These are phyloP conservation scores for Aphrophora alni DNA, from an alignment of 2,888 invertebrate genomes.

Conservation along the genomic window DNA sequence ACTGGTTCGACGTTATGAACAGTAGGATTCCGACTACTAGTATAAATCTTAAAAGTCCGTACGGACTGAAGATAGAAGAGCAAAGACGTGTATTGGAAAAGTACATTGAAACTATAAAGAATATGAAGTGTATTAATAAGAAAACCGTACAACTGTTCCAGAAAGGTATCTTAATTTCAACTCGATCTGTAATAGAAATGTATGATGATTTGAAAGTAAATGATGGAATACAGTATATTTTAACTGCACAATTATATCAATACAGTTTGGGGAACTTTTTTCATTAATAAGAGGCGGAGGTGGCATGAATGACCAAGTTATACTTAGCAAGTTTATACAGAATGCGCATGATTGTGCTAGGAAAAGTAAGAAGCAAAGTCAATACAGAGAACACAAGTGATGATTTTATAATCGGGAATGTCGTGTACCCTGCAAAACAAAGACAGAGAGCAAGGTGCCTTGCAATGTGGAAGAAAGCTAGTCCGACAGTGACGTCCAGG, in stretches of 20 bases:
- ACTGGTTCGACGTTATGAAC: not conserved
- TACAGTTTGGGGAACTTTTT: not conserved
- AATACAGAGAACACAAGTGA: not conserved
- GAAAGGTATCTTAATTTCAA: slow-evolving; percentile 2
- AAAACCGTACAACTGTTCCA: not conserved
- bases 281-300: slow-evolving; percentile 4
- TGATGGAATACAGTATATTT: slow-evolving; percentile 7
- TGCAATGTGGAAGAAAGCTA: not conserved
- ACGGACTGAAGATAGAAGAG: not conserved
- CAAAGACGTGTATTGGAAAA: not conserved
- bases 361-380: not conserved
- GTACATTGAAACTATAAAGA: not conserved
- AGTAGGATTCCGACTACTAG: not conserved
- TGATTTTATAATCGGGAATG: not conserved
- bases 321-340: not conserved
- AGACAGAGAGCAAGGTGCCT: not conserved
- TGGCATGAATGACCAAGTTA: not conserved
- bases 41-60: not conserved
- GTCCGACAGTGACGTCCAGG: too few relatives aligned
- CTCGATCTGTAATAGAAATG: not conserved
- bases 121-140: not conserved
- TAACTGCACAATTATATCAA: not conserved
- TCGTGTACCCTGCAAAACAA: not conserved
- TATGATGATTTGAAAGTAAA: not conserved
- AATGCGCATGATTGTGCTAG: slow-evolving; percentile 1